These are phyloP conservation scores for Tyria jacobaeae DNA, from an alignment of 2,888 invertebrate genomes.

Conservation along the genomic window DNA sequence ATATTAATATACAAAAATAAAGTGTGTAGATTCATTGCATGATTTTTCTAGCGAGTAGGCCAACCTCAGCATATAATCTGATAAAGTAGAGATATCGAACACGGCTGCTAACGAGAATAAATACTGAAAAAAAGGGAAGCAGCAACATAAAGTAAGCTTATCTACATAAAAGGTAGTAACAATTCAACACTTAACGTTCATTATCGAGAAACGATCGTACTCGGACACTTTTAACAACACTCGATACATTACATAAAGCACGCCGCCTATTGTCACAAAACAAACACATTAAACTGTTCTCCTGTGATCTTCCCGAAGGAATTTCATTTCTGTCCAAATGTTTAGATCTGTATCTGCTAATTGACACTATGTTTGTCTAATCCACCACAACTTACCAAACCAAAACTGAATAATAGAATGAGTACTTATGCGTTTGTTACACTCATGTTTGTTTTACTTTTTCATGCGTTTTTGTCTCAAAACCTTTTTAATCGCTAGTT, in stretches of 20 bases:
- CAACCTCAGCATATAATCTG: neutral
- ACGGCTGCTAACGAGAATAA: neutral
- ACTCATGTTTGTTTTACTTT: neutral
- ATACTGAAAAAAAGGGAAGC: neutral
- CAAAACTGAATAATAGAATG: constrained; percentile 21
- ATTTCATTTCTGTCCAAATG: constrained; percentile 46
- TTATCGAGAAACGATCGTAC: constrained; percentile 54
- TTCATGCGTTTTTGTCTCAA: neutral
- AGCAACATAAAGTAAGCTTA: constrained; percentile 28
- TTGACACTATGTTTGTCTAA: constrained; percentile 50
- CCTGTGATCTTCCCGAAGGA: constrained; percentile 47
- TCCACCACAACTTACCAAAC: constrained; percentile 30
- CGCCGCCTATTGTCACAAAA: constrained; percentile 57
- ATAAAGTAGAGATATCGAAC: neutral
- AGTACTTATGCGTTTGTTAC: constrained; percentile 10
- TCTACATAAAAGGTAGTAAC: constrained; percentile 36
- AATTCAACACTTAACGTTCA: constrained; percentile 67
- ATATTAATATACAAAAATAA: too few relatives aligned
- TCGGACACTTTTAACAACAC: constrained; percentile 68
- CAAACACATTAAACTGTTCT: constrained; percentile 52
- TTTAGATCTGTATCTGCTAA: constrained; percentile 55
- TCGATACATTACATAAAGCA: constrained; percentile 70
- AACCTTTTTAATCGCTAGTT: neutral
- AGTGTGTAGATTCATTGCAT: too few relatives aligned
- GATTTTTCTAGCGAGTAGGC: neutral